Evolutionary conservation across 2,888 invertebrate species (phyloP), one percentile per base, ranked within the genome.

Genomic region (Diaprepes abbreviatus): DNA sequence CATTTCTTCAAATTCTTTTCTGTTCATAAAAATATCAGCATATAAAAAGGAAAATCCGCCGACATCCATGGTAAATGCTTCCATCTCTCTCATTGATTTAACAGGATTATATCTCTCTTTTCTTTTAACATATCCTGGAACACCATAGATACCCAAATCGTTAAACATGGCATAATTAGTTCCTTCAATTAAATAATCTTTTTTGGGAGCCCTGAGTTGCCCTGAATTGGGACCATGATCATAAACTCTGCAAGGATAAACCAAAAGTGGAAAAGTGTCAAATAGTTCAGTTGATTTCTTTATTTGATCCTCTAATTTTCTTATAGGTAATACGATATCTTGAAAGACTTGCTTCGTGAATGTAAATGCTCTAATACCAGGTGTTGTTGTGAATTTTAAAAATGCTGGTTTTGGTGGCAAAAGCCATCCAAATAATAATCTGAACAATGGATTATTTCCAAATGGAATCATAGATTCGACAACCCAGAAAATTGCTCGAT

Each of bases 281-380:
- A 92, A 91, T 2, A 91, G 78, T 57, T 86, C 82, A 45, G 87
- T 88, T 0, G 89, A 87, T 45, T 86, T 84, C 45, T 88, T 85
- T 5, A 91, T 89, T 79, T 91, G 91, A 17, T 87, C 86, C 76
- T 91, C 90, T 48, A 91, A 81, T 78, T 89, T 89, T 31, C 87
- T 83, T 58, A 91, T 86, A 0, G 91, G 91, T 40, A 91, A 80
- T 0, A 91, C 91, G 31, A 91, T 91, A 77, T 91, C 91, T 83
- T 91, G 91, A 80, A 91, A 91, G 0, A 91, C 90, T 84, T 91
- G 91, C 76, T 89, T 89, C 0, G 90, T 89, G 77, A 91, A 91
- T 0, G 91, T 91, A 80, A 90, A 90, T 0, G 88, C 89, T 68
- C 91, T 80, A 0, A 92, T 85, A 7, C 89, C 89, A 0, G 90